Base-by-base conservation (phyloP, 2,888 invertebrate genomes). In the Callimorpha dominula region DNA sequence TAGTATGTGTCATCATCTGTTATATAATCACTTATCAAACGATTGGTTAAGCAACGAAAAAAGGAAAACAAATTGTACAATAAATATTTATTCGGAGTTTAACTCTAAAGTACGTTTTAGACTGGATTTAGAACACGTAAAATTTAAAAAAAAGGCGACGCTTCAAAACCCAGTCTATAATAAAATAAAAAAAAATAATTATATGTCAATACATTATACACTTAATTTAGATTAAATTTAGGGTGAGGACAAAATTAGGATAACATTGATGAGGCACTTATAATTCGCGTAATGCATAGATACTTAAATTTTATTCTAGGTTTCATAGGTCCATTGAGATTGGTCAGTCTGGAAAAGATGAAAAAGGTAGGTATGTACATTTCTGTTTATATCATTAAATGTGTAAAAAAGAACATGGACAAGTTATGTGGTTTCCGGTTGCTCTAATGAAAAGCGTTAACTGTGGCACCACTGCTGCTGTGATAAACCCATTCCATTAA, bases 21-120 rank as follows among this genome's bases (percentile, higher is more conserved):
- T n/a, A n/a, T n/a, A n/a, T n/a, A n/a, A n/a, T n/a, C n/a, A n/a
- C n/a, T 20, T n/a, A 2, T 4, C 17, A 52, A 52, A 7, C 20
- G 1, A 14, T 14, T n/a, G 12, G 5, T 42, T 6, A 42, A 42
- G 9, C 11, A 43, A 4, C 1, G 1, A 9, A 14, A 46, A 57
- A 60, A 75, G 79, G 75, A 82, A 68, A 15, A 68, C 65, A 69
- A 73, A 54, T 3, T 43, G 68, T 70, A 57, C 14, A 65, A 89
- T 88, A 89, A 91, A 90, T 89, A 91, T 86, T 92, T 92, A 92
- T 91, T 92, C 79, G 88, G 90, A 90, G 88, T 81, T 91, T 88
- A 77, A 91, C 90, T 89, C 90, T 81, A 81, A 84, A 81, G 79
- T 72, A 63, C 77, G 75, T 79, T 64, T 71, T 73, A 76, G 78